Conservation (phyloP, 2,888 invertebrate genomes). For the Tetropium fuscum region DNA sequence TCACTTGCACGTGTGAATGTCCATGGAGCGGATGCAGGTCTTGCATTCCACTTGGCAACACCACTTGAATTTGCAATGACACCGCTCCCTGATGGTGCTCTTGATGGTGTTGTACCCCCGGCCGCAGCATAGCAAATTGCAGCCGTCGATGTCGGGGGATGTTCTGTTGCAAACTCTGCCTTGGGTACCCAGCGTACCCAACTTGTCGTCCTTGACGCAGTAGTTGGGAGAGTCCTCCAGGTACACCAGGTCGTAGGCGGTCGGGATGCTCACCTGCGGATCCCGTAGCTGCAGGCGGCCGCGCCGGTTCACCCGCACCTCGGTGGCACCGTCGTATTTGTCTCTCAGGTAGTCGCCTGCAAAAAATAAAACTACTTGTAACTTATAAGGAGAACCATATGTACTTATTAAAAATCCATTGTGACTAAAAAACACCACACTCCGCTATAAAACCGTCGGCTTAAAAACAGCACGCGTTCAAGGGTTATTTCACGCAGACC, state of each 20-base stretch:
- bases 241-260: conserved; percentile 89
- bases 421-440: no score
- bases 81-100: conserved; percentile 81
- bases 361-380: conserved; percentile 46
- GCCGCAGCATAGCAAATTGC: conserved; percentile 91
- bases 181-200: conserved; percentile 84
- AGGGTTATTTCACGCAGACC: no score
- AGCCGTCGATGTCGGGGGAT: conserved; percentile 81
- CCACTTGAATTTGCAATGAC: conserved; percentile 96
- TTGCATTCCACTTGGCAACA: conserved; percentile 95
- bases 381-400: no score
- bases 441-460: no score
- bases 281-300: conserved; percentile 88
- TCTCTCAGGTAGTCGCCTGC: conserved; percentile 89
- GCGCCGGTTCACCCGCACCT: conserved; percentile 88
- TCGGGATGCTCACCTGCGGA: conserved; percentile 84
- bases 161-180: conserved; percentile 84
- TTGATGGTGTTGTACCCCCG: conserved; percentile 92
- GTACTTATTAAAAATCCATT: no score
- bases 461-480: no score
- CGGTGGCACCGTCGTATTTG: conserved; percentile 93
- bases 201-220: conserved; percentile 81
- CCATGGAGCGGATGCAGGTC: conserved; percentile 82
- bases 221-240: conserved; percentile 89
- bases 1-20: conserved; percentile 91